Percentiles rank a stretch among this genome's conserved stretches.
phyloP scores from a whole-genome alignment of 2,888 invertebrate genomes.

The Dicycla oo region DNA sequence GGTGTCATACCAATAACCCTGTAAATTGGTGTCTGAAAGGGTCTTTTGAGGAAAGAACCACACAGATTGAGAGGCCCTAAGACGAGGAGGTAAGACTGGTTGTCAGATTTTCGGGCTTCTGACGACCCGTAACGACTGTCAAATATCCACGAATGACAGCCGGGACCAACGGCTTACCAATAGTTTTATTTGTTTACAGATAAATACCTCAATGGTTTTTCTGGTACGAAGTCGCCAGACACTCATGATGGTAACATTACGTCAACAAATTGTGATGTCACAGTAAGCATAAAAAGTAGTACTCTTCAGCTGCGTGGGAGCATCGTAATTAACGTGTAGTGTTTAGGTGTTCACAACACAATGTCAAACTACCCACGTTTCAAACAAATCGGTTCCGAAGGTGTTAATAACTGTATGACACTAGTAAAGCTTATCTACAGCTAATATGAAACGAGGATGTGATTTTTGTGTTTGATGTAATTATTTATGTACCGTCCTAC shows the following conservation, averaged over 20 bases:
- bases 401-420: neutral
- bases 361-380: constrained; percentile 26
- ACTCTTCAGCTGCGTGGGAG: constrained; percentile 40
- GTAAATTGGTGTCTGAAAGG: no score
- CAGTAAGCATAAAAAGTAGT: constrained; percentile 29
- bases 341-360: constrained; percentile 24
- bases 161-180: no score
- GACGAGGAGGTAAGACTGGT: no score
- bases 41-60: no score
- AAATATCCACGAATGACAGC: no score
- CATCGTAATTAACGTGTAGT: constrained; percentile 34
- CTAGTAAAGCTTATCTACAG: no score
- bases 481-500: neutral
- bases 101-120: no score
- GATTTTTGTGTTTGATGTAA: neutral
- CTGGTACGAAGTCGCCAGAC: neutral
- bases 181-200: neutral
- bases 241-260: constrained; percentile 3
- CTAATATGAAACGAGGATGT: neutral
- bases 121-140: no score
- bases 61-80: no score
- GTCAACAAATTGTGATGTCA: constrained; percentile 37
- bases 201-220: no score
- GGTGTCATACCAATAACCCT: no score
- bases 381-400: constrained; percentile 7